A percentile compares a stretch with the other conserved stretches of the same genome.
Conservation (phyloP, 1,140 invertebrate species). For the Dendroctonus valens region DNA sequence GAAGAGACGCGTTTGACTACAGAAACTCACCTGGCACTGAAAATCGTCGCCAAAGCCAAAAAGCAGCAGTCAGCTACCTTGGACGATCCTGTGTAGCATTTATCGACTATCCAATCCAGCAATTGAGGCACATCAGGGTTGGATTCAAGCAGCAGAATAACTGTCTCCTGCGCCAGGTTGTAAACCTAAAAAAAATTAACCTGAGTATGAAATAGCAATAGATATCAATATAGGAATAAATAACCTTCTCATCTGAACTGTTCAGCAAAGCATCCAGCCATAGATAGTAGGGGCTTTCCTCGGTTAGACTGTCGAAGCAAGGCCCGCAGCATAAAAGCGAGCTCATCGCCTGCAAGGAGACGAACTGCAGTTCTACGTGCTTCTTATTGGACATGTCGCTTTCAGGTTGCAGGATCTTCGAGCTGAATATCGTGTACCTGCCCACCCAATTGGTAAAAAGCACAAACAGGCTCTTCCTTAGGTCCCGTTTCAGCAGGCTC, state of each 20-base stretch:
- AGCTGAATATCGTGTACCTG: slow-evolving; percentile 60
- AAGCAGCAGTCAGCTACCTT: slow-evolving; percentile 92
- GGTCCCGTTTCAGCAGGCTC: slow-evolving; percentile 81
- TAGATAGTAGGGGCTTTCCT: slow-evolving; percentile 89
- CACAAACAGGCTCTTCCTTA: slow-evolving; percentile 83
- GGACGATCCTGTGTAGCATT: slow-evolving; percentile 90
- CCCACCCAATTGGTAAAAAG: slow-evolving; percentile 94
- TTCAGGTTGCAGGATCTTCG: slow-evolving; percentile 37
- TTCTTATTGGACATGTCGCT: slow-evolving; percentile 46
- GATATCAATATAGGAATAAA: background rate
- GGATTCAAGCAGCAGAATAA: slow-evolving; percentile 90
- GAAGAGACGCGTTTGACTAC: background rate
- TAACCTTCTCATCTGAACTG: slow-evolving; percentile 85
- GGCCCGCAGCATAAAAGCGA: slow-evolving; percentile 92
- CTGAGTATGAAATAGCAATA: background rate
- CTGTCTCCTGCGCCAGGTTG: slow-evolving; percentile 86
- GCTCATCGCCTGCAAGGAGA: slow-evolving; percentile 86
- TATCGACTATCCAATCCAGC: slow-evolving; percentile 96
- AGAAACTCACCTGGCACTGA: slow-evolving; percentile 78
- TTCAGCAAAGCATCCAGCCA: slow-evolving; percentile 91
- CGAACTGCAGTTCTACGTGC: slow-evolving; percentile 66
- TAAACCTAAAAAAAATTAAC: slow-evolving; percentile 68
- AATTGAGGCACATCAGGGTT: slow-evolving; percentile 93
- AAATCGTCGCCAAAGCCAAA: slow-evolving; percentile 90
- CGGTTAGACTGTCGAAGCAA: slow-evolving; percentile 84